These are phyloP conservation scores for Silvanus unidentatus DNA, from an alignment of 2,888 invertebrate species.

Conservation along the genomic window DNA sequence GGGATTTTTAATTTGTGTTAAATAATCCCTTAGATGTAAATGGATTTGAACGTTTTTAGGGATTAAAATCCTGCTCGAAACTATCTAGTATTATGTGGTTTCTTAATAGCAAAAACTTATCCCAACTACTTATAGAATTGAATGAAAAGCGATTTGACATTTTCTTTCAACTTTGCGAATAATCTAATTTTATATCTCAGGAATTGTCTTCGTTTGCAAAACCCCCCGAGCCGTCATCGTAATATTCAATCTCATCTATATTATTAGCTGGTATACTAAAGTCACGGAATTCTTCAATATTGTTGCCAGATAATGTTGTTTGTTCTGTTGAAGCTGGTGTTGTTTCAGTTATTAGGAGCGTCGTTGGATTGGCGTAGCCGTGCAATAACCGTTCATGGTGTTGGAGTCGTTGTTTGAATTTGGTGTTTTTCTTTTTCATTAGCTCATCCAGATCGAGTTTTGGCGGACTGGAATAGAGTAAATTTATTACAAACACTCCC, in stretches of 20 bases:
- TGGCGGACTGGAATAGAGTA: conserved; percentile 48
- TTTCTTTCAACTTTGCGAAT: no score
- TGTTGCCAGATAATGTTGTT: conserved; percentile 4
- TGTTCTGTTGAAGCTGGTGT: conserved; percentile 1
- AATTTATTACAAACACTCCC: background rate
- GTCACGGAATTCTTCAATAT: conserved; percentile 28
- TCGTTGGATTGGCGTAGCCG: conserved; percentile 27
- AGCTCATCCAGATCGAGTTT: conserved; percentile 56
- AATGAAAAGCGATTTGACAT: no score
- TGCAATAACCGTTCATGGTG: conserved; percentile 37
- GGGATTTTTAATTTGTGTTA: no score
- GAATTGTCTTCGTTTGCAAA: conserved; percentile 39
- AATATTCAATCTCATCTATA: conserved; percentile 21
- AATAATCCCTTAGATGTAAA: no score
- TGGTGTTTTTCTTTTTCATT: conserved; percentile 52
- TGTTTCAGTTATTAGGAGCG: conserved; percentile 4
- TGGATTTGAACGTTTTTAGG: no score
- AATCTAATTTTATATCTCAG: background rate
- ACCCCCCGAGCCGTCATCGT: conserved; percentile 32
- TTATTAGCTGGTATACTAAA: conserved; percentile 18
- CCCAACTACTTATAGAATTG: no score
- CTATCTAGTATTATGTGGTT: no score
- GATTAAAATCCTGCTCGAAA: no score
- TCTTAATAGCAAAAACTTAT: no score
- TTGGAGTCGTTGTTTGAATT: conserved; percentile 42